phyloP scores from a whole-genome alignment of 2,113 vertebrate genomes.

The Heterocephalus glaber region DNA sequence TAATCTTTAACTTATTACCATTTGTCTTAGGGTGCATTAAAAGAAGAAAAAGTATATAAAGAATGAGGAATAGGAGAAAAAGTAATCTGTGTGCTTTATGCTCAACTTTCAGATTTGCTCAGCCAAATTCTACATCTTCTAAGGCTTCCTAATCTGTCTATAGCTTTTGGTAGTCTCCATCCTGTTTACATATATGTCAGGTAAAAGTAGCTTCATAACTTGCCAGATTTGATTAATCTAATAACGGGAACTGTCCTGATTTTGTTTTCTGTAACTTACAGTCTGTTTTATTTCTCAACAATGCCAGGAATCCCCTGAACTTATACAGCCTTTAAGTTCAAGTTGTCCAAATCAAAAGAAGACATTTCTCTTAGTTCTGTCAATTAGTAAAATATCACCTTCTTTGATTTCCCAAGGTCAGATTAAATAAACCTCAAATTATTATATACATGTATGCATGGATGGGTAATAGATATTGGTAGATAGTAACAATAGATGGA shows the following conservation, averaged over 20 bases:
- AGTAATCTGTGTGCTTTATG: background rate
- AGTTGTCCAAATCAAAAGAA: background rate
- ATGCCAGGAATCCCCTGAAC: background rate
- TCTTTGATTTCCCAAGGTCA: background rate
- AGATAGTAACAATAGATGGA: background rate
- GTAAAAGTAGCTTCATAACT: background rate
- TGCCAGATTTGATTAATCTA: background rate
- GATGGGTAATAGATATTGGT: background rate
- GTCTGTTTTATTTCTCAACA: background rate
- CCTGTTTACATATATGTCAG: background rate
- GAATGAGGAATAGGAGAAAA: background rate
- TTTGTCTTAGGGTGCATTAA: background rate
- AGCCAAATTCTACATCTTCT: background rate
- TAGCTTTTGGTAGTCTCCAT: background rate
- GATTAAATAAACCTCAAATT: background rate
- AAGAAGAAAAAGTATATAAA: background rate
- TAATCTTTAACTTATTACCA: background rate
- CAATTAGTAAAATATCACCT: background rate
- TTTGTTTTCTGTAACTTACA: background rate
- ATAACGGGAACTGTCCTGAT: background rate
- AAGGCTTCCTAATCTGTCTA: background rate
- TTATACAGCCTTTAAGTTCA: background rate
- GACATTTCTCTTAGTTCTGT: background rate
- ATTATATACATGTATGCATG: background rate
- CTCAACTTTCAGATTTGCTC: background rate